Conservation (phyloP, 2,888 invertebrate genomes). For the Tipula lateralis region DNA sequence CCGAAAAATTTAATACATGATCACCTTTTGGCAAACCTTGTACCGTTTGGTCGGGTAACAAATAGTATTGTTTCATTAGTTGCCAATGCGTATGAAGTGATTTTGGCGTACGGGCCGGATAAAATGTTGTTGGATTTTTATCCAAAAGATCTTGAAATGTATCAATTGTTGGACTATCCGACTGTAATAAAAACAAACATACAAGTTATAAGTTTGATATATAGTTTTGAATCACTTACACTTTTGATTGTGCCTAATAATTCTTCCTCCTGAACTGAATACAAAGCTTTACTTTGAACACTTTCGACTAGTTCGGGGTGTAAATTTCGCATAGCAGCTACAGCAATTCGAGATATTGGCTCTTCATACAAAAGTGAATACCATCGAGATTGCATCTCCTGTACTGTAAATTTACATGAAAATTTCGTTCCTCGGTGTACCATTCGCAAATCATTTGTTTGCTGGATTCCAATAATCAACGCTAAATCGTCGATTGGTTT, state of each 20-base stretch:
- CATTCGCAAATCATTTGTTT: constrained; percentile 74
- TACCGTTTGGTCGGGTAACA: constrained; percentile 84
- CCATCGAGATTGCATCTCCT: constrained; percentile 94
- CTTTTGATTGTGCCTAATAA: constrained; percentile 75
- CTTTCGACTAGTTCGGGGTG: constrained; percentile 85
- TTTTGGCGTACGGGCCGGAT: constrained; percentile 81
- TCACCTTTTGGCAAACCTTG: constrained; percentile 59
- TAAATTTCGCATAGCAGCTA: constrained; percentile 87
- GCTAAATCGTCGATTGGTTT: constrained; percentile 95
- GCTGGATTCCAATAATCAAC: constrained; percentile 87
- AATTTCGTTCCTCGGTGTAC: constrained; percentile 92
- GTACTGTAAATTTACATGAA: constrained; percentile 88
- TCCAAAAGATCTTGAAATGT: constrained; percentile 80
- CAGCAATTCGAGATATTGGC: constrained; percentile 85
- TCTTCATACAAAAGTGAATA: constrained; percentile 92
- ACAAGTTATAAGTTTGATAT: background rate
- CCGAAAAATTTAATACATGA: constrained; percentile 72
- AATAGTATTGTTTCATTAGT: constrained; percentile 82
- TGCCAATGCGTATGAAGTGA: constrained; percentile 86
- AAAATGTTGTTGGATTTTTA: constrained; percentile 79
- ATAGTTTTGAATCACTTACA: constrained; percentile 50
- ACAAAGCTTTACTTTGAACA: constrained; percentile 83
- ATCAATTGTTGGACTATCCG: constrained; percentile 65
- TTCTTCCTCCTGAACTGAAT: constrained; percentile 85
- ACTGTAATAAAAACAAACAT: constrained; percentile 50